Conservation (phyloP, 1,140 invertebrate genomes). For the Linepithema humile region DNA sequence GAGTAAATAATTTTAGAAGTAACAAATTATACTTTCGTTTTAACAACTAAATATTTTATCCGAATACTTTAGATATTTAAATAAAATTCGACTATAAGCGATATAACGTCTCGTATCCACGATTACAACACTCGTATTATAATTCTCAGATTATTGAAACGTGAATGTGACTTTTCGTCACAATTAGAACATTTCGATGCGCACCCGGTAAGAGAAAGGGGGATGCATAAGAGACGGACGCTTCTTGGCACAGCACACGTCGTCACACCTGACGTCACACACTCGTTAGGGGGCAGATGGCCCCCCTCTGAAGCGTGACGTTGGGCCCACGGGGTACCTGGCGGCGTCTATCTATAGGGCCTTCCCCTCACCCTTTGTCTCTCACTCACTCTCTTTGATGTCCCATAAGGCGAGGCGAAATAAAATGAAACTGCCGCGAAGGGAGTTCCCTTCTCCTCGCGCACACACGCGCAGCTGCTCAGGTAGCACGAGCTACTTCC, state of each 20-base stretch:
- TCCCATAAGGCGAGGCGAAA: conserved; percentile 81
- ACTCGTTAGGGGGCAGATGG: conserved; percentile 84
- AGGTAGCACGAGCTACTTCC: conserved; percentile 83
- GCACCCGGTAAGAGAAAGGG: background rate
- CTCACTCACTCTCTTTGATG: conserved; percentile 45
- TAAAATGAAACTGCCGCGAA: conserved; percentile 80
- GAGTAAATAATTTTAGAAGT: conserved; percentile 15
- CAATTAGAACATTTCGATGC: conserved; percentile 21
- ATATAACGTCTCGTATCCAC: background rate
- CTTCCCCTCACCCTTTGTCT: conserved; percentile 49
- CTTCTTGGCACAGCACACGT: conserved; percentile 71
- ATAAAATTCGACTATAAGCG: background rate
- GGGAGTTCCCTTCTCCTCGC: conserved; percentile 70
- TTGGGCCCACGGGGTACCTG: conserved; percentile 79
- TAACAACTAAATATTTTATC: background rate
- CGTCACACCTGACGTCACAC: conserved; percentile 84
- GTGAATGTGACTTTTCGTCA: background rate
- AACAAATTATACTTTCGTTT: background rate
- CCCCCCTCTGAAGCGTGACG: conserved; percentile 83
- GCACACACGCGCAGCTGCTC: conserved; percentile 80
- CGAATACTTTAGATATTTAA: background rate
- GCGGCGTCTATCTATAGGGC: conserved; percentile 70
- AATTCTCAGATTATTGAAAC: background rate
- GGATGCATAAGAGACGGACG: conserved; percentile 67
- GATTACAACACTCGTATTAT: background rate